Percentiles rank a stretch among this genome's conserved stretches.
phyloP scores from a whole-genome alignment of 2,797 vertebrate species.

The Sphenodon punctatus region DNA sequence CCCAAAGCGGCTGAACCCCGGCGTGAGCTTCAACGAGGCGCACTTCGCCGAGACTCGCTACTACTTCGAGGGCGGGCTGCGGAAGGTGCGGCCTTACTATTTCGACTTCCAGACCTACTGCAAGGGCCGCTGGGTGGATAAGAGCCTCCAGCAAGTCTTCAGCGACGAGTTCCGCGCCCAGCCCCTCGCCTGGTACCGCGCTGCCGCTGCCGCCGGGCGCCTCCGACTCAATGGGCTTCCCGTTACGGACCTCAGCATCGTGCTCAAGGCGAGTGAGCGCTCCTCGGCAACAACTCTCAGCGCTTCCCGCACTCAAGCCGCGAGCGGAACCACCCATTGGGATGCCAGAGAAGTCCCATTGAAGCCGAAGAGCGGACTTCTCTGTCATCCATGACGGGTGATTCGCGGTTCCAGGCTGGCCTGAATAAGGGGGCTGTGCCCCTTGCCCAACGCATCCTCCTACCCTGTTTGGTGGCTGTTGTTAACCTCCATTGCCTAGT shows the following conservation, averaged over 20 bases:
- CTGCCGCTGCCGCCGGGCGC: constrained; percentile 85
- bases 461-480: too few relatives aligned
- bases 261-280: constrained; percentile 83
- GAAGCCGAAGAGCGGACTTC: too few relatives aligned
- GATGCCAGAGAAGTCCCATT: too few relatives aligned
- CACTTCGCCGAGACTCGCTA: constrained; percentile 93
- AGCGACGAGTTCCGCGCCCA: constrained; percentile 88
- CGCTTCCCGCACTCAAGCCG: rapidly evolving
- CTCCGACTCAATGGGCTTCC: constrained; percentile 88
- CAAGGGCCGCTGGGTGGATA: constrained; percentile 96
- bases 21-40: constrained; percentile 87
- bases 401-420: too few relatives aligned
- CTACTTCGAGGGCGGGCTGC: constrained; percentile 91
- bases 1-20: constrained; percentile 85
- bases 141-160: constrained; percentile 89
- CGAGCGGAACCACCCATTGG: too few relatives aligned
- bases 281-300: neutral
- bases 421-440: too few relatives aligned
- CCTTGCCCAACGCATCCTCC: too few relatives aligned
- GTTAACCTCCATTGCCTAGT: too few relatives aligned
- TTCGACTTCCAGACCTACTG: constrained; percentile 95
- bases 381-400: too few relatives aligned
- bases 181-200: constrained; percentile 85
- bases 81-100: constrained; percentile 93
- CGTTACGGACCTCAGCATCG: constrained; percentile 83